Evolutionary conservation across 2,888 invertebrate genomes (phyloP), one percentile per base, ranked within the genome.

Genomic region (Cheilosia grossa): DNA sequence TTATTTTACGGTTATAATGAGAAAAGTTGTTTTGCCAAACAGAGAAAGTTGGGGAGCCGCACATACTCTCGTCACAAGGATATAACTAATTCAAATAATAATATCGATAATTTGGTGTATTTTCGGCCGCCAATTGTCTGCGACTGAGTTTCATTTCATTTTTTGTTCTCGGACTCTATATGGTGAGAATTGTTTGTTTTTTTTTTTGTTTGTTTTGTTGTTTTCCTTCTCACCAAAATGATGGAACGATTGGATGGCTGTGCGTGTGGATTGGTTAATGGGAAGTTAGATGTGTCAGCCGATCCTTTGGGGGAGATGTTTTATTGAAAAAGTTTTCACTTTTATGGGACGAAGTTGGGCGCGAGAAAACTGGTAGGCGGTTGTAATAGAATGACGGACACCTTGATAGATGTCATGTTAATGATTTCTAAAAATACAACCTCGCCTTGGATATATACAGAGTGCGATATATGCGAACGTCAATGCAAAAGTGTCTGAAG

Each of bases 41-140:
- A 30, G 7, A 30, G 24, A 56, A 33, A 33, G 44, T 15, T 10
- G 13, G 51, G 66, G 15, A 1, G 15, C 33, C n/a, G 40, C 54
- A 58, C 10, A 17, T n/a, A 24, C 51, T 33, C 63, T 56, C 66
- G 40, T 63, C 63, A 33, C 63, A 67, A 83, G 63, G 58, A 83
- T 49, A 58, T 27, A 58, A 58, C 67, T 69, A 80, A 83, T 74
- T 59, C 74, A 69, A 59, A 81, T 77, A 81, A 85, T 70, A 85
- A 81, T 85, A 77, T 85, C 85, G 81, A 85, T 85, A 85, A 85
- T 85, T 85, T 75, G 85, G 51, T 81, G 37, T 72, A 72, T 77
- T 72, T 67, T 81, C 49, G 59, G 85, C 75, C 75, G 81, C 80
- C 83, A 80, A 85, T 77, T 81, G 85, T 83, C 83, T 83, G 79